Evolutionary conservation across 1,140 invertebrate species (phyloP), one percentile per base, ranked within the genome.

Genomic region (Rhagoletis zephyria): DNA sequence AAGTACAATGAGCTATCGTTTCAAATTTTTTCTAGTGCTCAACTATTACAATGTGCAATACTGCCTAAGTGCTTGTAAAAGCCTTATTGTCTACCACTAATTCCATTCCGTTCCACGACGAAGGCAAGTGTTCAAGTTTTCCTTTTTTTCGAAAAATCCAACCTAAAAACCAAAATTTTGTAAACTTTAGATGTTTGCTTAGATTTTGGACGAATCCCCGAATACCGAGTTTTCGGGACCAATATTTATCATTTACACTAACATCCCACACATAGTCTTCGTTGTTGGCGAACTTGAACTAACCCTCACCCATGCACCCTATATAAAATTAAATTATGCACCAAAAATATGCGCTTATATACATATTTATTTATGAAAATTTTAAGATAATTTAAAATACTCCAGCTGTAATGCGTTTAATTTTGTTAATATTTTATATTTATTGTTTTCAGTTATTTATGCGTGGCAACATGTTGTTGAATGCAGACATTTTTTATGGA

Each of bases 381-480:
- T 81, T 81, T 59, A n/a, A 56, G 16, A 30, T 4, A 5, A 16
- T 16, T 67, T 40, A 40, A 67, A 19, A 67, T 67, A 19, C 6
- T 2, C 10, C 9, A 6, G 5, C 14, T 30, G 64, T 30, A 12
- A 67, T 7, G n/a, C n/a, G 19, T 56, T 10, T 56, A 81, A 30
- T 81, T 56, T n/a, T 19, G 12, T 81, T 56, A 59, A 81, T 51
- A 63, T 4, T 63, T 63, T 63, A 63, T 12, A 16, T 81, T 81
- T 48, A 81, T 81, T 81, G 74, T 81, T 81, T 81, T 42, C 74
- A 51, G 45, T 81, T 81, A 81, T 81, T 81, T 56, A 81, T 81
- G 51, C 19, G 48, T 48, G n/a, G 7, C 45, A 19, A 16, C 51
- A 42, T 56, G 74, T 9, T 9, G 16, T 48, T 2, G 74, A 56